These are phyloP conservation scores for Enteromius mattozi DNA, from an alignment of 2,797 vertebrate genomes.

Conservation along the genomic window DNA sequence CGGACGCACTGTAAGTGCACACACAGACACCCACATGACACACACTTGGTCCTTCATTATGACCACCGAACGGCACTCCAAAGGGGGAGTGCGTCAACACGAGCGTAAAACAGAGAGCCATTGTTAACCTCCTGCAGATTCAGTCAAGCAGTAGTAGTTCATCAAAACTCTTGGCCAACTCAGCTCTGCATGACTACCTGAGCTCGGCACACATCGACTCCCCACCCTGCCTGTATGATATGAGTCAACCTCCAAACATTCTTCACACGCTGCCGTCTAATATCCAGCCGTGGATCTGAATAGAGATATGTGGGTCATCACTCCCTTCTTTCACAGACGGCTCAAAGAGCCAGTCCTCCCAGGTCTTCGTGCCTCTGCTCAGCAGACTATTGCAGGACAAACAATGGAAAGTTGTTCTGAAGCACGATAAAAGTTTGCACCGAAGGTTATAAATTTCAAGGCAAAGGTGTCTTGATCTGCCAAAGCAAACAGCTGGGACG, in stretches of 20 bases:
- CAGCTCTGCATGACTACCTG: constrained; percentile 57
- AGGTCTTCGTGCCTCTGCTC: constrained; percentile 22
- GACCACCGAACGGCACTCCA: constrained; percentile 9
- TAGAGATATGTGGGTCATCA: constrained; percentile 50
- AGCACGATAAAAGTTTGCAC: constrained; percentile 34
- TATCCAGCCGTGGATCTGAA: constrained; percentile 24
- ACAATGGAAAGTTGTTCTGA: constrained; percentile 47
- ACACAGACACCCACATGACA: constrained; percentile 38
- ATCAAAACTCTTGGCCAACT: constrained; percentile 56
- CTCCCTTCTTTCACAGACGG: constrained; percentile 25
- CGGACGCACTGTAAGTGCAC: constrained; percentile 90
- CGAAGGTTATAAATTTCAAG: constrained; percentile 30
- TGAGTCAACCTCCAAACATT: constrained; percentile 35
- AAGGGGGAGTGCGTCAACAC: constrained; percentile 43
- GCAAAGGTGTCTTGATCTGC: background rate
- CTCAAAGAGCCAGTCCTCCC: constrained; percentile 31
- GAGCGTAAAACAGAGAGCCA: constrained; percentile 52
- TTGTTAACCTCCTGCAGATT: constrained; percentile 56
- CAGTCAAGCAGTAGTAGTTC: constrained; percentile 53
- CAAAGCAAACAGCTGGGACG: constrained; percentile 30
- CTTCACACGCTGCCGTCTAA: constrained; percentile 30
- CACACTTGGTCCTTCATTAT: constrained; percentile 33
- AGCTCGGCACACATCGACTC: constrained; percentile 44
- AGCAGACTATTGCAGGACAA: constrained; percentile 44
- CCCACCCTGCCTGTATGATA: constrained; percentile 30